A percentile compares a stretch with the other conserved stretches of the same genome.
Conservation (phyloP, 1,140 invertebrate species). For the Rhyacophila brunnea region DNA sequence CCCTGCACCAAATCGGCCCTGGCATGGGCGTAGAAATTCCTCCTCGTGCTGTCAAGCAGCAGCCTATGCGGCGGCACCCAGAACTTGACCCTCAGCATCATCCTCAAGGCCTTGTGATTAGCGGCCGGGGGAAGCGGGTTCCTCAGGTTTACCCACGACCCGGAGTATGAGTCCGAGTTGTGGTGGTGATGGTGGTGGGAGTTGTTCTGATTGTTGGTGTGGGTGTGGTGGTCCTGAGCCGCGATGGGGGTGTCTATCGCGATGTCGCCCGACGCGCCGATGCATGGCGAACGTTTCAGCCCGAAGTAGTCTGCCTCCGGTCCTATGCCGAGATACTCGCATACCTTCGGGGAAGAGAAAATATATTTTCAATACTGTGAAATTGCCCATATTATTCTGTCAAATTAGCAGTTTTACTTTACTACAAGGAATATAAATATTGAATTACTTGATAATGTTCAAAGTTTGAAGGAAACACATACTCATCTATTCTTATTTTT, state of each 20-base stretch:
- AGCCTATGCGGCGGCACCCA: conserved; percentile 87
- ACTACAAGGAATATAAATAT: too few species aligned
- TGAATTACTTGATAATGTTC: too few species aligned
- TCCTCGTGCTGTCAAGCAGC: conserved; percentile 77
- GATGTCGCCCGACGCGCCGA: conserved; percentile 2
- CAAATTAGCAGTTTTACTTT: too few species aligned
- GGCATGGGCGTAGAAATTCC: conserved; percentile 82
- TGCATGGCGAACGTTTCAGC: conserved; percentile 57
- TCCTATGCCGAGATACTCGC: conserved; percentile 75
- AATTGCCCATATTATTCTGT: too few species aligned
- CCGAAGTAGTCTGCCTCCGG: conserved; percentile 88
- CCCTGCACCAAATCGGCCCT: conserved; percentile 71
- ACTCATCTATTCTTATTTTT: too few species aligned
- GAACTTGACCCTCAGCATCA: conserved; percentile 76
- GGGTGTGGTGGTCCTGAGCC: too few species aligned
- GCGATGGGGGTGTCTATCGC: neutral
- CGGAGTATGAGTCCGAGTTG: conserved; percentile 61
- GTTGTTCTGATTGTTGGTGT: too few species aligned
- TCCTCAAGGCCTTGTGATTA: conserved; percentile 44
- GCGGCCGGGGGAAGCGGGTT: conserved; percentile 71
- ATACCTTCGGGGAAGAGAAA: conserved; percentile 61
- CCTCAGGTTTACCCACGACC: conserved; percentile 80
- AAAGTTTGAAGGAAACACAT: too few species aligned
- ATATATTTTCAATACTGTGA: too few species aligned
- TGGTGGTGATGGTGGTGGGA: neutral